phyloP scores from a whole-genome alignment of 2,797 vertebrate genomes.

The Tapera naevia region DNA sequence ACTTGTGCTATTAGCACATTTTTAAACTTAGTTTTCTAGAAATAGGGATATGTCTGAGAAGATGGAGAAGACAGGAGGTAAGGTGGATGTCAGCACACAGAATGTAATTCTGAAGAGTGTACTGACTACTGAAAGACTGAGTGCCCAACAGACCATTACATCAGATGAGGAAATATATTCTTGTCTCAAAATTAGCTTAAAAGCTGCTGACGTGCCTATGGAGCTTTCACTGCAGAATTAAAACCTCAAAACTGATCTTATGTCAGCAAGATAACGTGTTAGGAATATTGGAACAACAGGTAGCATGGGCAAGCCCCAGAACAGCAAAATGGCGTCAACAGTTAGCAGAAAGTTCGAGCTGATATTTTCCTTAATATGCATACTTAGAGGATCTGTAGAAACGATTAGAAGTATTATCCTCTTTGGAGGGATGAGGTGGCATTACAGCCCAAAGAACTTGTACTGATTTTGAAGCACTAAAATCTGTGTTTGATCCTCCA shows the following conservation, averaged over 20 bases:
- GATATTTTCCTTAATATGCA: rapidly evolving
- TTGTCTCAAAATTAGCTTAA: not conserved
- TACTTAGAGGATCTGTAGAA: not conserved
- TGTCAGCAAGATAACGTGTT: not conserved
- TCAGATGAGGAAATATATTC: not conserved
- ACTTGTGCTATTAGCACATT: not conserved
- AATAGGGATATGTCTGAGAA: not conserved
- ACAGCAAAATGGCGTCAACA: not conserved
- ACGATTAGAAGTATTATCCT: not conserved
- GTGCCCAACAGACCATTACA: too few species aligned
- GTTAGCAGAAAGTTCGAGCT: not conserved
- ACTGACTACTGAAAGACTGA: not conserved
- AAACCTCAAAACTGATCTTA: not conserved
- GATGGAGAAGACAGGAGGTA: not conserved
- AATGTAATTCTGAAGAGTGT: not conserved
- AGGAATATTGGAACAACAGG: not conserved
- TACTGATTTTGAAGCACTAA: not conserved
- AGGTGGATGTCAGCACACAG: not conserved
- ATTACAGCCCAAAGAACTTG: not conserved
- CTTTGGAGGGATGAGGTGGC: not conserved
- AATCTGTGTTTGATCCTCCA: not conserved
- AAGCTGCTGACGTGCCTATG: not conserved
- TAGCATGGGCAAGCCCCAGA: not conserved
- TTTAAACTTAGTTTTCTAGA: not conserved
- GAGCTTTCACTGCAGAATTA: not conserved